A percentile compares a stretch with the other conserved stretches of the same genome.
These are phyloP conservation scores for Sciurus vulgaris DNA, from an alignment of 2,797 vertebrate species.

Conservation along the genomic window DNA sequence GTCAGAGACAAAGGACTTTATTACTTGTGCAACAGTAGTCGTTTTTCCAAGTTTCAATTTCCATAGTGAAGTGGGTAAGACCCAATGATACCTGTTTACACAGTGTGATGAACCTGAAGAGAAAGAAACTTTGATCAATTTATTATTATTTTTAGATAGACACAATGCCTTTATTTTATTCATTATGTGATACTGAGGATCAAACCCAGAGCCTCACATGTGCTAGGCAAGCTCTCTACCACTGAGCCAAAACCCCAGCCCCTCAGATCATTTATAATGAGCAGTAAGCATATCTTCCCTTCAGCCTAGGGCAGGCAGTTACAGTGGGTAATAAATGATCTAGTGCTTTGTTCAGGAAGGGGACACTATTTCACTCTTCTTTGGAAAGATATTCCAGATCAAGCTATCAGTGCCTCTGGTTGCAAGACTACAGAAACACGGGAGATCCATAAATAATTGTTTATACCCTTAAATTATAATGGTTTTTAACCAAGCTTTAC, in stretches of 20 bases:
- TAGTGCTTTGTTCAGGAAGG: neutral
- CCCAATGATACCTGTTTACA: neutral
- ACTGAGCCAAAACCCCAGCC: too few relatives aligned
- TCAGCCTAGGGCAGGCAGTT: neutral
- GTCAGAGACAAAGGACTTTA: conserved; percentile 36
- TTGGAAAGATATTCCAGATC: neutral
- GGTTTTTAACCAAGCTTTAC: neutral
- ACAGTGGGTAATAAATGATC: neutral
- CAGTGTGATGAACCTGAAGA: neutral
- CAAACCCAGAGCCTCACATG: too few relatives aligned
- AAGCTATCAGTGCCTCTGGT: neutral
- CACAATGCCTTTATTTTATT: too few relatives aligned
- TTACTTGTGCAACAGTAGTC: neutral
- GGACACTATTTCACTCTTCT: neutral
- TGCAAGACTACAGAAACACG: neutral
- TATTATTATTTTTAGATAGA: too few relatives aligned
- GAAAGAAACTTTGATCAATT: neutral
- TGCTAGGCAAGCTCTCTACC: too few relatives aligned
- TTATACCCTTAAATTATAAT: neutral
- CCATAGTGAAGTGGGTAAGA: neutral
- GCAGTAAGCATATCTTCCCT: neutral
- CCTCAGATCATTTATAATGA: neutral
- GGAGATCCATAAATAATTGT: neutral
- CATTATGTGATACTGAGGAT: too few relatives aligned
- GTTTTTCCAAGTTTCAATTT: neutral